Evolutionary conservation across 1,140 invertebrate species (phyloP), one percentile per base, ranked within the genome.

Genomic region (Sesamia nonagrioides): DNA sequence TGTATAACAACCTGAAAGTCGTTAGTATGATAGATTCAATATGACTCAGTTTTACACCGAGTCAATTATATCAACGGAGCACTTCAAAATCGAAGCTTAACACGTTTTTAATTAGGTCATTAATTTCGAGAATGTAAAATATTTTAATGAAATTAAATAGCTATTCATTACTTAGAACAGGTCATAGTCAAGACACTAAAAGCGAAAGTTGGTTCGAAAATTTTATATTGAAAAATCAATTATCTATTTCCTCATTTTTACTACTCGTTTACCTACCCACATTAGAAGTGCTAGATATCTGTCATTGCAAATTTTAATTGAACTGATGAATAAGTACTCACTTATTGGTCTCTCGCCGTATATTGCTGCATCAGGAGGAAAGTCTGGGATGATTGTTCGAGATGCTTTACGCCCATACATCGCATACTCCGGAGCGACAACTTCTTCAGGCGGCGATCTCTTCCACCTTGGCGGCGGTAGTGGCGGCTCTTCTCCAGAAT

Each of bases 401-500:
- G 86, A 74, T 88, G 84, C 48, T 82, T 91, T 92, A 63, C 92
- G 83, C 37, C 87, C 84, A 66, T 92, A 92, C 27, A 86, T 84
- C 11, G 89, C 81, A 69, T 94, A 90, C 17, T 92, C 91, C 5
- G 89, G 89, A n/a, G 88, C 78, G 56, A 88, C 82, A 45, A 89
- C 78, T 79, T 92, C 89, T 61, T 90, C 86, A 33, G 88, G 88
- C 13, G 87, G 76, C n/a, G 88, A 81, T 21, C 35, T 82, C 56
- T 85, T 87, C 81, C 91, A 86, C 77, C 88, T 87, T 7, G 82
- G 77, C n/a, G 83, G 82, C 40, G 86, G 87, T 50, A 79, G 54
- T 7, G 88, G 84, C 54, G 86, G 80, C 82, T 91, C 88, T 79
- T 93, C 92, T 56, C 88, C 86, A 77, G 91, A 91, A 76, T 93